These are phyloP conservation scores for Rhinoderma darwinii DNA, from an alignment of 2,113 vertebrate genomes.

Conservation along the genomic window DNA sequence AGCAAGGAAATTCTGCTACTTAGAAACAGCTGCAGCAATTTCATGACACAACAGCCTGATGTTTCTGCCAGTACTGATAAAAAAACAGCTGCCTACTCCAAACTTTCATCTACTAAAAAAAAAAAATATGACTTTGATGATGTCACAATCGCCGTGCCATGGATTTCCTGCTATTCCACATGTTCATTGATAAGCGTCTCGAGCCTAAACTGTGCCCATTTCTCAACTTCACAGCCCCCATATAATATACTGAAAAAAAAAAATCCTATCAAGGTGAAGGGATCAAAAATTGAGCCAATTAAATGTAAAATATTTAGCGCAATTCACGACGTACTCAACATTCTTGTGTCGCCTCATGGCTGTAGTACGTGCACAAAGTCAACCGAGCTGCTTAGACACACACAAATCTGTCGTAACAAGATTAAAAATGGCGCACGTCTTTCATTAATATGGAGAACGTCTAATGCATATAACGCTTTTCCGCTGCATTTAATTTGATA, in stretches of 20 bases:
- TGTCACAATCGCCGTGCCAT: slow-evolving; percentile 41
- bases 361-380: no score
- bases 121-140: slow-evolving; percentile 35
- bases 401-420: no score
- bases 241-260: not conserved
- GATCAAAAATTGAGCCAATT: not conserved
- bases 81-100: slow-evolving; percentile 63
- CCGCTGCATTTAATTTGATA: no score
- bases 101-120: slow-evolving; percentile 54
- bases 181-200: slow-evolving; percentile 30
- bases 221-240: not conserved
- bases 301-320: not conserved
- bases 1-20: slow-evolving; percentile 70
- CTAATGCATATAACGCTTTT: no score
- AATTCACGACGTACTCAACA: no score
- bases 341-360: no score
- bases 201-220: not conserved
- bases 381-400: no score
- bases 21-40: slow-evolving; percentile 73
- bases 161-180: slow-evolving; percentile 42
- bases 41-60: slow-evolving; percentile 69
- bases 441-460: no score
- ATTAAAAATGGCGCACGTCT: no score
- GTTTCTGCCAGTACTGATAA: slow-evolving; percentile 68
- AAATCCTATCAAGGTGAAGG: not conserved